Conservation (phyloP, 2,113 vertebrate genomes). For the Clarias gariepinus region DNA sequence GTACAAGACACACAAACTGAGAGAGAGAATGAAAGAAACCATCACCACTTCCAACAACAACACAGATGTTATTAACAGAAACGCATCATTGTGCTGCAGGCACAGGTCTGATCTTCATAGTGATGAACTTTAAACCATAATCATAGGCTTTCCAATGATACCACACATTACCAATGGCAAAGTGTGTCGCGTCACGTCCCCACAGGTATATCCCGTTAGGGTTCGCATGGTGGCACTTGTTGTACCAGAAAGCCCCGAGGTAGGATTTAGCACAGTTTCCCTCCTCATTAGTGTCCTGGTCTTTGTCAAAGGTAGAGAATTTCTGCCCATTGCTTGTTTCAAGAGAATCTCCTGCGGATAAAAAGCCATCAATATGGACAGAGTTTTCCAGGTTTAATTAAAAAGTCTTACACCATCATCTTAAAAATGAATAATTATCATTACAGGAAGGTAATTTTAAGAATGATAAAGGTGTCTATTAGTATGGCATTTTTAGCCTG, state of each 20-base stretch:
- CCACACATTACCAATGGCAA: conserved; percentile 48
- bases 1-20: background rate
- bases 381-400: background rate
- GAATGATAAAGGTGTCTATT: background rate
- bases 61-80: too few relatives aligned
- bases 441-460: background rate
- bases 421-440: background rate
- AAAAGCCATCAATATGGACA: too few relatives aligned
- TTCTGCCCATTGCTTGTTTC: conserved; percentile 70
- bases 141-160: conserved; percentile 33
- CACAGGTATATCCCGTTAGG: conserved; percentile 67
- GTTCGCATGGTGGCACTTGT: conserved; percentile 69
- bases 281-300: conserved; percentile 65
- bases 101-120: conserved; percentile 58
- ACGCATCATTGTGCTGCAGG: background rate
- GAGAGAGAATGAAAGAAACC: too few relatives aligned
- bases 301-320: conserved; percentile 80
- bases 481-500: background rate
- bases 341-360: conserved; percentile 71
- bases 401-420: too few relatives aligned
- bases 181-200: conserved; percentile 42
- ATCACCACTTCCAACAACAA: too few relatives aligned
- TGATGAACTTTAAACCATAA: conserved; percentile 50
- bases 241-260: conserved; percentile 78
- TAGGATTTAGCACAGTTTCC: conserved; percentile 71